phyloP scores from a whole-genome alignment of 2,797 vertebrate species.

The Peromyscus nudipes region DNA sequence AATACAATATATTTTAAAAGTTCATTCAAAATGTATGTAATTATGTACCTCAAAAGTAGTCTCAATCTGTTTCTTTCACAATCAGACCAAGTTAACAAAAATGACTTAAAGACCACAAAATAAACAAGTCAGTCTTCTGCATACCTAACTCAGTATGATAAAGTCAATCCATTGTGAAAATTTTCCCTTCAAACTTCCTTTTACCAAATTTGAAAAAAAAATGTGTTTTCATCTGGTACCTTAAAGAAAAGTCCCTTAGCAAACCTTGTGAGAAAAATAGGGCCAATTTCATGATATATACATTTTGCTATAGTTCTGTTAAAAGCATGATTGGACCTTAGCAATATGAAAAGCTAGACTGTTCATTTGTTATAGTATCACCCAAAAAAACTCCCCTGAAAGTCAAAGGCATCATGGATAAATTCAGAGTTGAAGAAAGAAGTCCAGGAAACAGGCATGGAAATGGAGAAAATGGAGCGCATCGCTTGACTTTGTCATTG shows the following conservation, averaged over 20 bases:
- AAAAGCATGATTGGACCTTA: not conserved
- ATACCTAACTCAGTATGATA: slow-evolving; percentile 36
- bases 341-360: not conserved
- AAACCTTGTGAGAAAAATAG: not conserved
- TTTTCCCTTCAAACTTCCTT: slow-evolving; percentile 47
- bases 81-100: slow-evolving; percentile 55
- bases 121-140: slow-evolving; percentile 47
- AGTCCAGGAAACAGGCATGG: not conserved
- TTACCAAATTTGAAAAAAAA: not conserved
- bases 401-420: not conserved
- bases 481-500: not conserved
- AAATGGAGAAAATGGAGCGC: not conserved
- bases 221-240: not conserved
- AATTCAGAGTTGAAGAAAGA: slow-evolving; percentile 3
- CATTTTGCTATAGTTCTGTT: slow-evolving; percentile 11
- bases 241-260: not conserved
- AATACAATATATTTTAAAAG: slow-evolving; percentile 58
- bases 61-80: slow-evolving; percentile 59
- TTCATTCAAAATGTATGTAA: slow-evolving; percentile 50
- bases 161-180: slow-evolving; percentile 63
- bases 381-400: not conserved
- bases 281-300: not conserved
- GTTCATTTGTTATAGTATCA: not conserved
- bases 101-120: slow-evolving; percentile 62
- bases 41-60: slow-evolving; percentile 2